phyloP scores from a whole-genome alignment of 2,113 vertebrate species.

The Xiphophorus couchianus region DNA sequence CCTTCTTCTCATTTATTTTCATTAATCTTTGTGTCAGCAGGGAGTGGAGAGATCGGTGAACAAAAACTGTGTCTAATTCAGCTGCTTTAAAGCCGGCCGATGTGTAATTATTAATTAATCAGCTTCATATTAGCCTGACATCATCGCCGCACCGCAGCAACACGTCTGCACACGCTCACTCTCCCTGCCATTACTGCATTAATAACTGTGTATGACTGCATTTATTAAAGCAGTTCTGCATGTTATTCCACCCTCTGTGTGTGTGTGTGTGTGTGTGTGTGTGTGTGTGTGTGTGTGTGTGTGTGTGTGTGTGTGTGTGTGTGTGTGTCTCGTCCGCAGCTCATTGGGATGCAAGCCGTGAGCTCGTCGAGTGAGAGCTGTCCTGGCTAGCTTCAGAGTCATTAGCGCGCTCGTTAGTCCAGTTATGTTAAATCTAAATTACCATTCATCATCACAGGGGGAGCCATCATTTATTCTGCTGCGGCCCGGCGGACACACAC shows the following conservation, averaged over 20 bases:
- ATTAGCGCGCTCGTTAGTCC: constrained; percentile 84
- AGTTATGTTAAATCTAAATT: constrained; percentile 86
- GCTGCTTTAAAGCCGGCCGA: constrained; percentile 52
- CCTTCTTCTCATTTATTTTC: constrained; percentile 63
- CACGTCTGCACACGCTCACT: background rate
- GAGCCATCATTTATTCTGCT: constrained; percentile 79
- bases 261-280: background rate
- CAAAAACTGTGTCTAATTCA: constrained; percentile 65
- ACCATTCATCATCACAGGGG: constrained; percentile 84
- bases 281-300: too few species aligned
- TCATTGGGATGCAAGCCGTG: constrained; percentile 80
- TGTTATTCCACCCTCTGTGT: constrained; percentile 34
- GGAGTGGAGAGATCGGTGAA: constrained; percentile 50
- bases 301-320: background rate
- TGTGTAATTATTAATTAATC: constrained; percentile 73
- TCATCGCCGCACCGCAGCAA: constrained; percentile 28
- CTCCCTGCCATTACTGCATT: constrained; percentile 36
- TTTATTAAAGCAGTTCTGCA: constrained; percentile 65
- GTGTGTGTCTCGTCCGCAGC: constrained; percentile 66
- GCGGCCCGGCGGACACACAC: constrained; percentile 72
- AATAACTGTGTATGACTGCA: constrained; percentile 47
- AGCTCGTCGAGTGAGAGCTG: constrained; percentile 63
- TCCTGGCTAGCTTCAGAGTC: constrained; percentile 81
- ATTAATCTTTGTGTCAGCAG: constrained; percentile 66
- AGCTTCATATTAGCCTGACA: constrained; percentile 63